phyloP scores from a whole-genome alignment of 2,113 vertebrate genomes.

The Scatophagus argus region DNA sequence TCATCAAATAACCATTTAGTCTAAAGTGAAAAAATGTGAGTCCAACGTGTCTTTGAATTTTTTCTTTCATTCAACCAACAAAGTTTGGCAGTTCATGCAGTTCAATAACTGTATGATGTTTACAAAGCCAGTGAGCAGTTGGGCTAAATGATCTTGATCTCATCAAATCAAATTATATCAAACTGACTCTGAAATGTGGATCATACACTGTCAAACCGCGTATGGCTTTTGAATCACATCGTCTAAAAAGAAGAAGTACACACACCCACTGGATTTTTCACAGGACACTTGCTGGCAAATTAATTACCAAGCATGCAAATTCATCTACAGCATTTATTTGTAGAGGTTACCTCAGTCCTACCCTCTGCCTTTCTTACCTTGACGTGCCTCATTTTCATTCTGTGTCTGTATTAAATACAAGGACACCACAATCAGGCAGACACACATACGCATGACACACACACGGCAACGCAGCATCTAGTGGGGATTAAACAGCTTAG shows the following conservation, averaged over 20 bases:
- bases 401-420: slow-evolving; percentile 55
- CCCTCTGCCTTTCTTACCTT: slow-evolving; percentile 41
- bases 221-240: not conserved
- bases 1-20: no score
- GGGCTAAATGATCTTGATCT: no score
- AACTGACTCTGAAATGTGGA: no score
- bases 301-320: slow-evolving; percentile 33
- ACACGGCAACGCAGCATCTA: slow-evolving; percentile 36
- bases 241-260: not conserved
- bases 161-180: not conserved
- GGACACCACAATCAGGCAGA: slow-evolving; percentile 46
- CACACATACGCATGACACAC: slow-evolving; percentile 31
- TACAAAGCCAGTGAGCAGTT: no score
- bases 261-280: not conserved
- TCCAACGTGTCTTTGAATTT: no score
- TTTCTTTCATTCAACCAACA: no score
- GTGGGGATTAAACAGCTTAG: slow-evolving; percentile 68
- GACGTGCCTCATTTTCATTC: slow-evolving; percentile 49
- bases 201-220: not conserved
- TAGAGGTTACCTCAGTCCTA: slow-evolving; percentile 6
- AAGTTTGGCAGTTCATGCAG: no score
- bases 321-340: slow-evolving; percentile 12
- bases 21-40: no score
- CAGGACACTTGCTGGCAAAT: slow-evolving; percentile 30
- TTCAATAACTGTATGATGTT: no score